Conservation (phyloP, 2,113 vertebrate genomes). For the Agapornis roseicollis region DNA sequence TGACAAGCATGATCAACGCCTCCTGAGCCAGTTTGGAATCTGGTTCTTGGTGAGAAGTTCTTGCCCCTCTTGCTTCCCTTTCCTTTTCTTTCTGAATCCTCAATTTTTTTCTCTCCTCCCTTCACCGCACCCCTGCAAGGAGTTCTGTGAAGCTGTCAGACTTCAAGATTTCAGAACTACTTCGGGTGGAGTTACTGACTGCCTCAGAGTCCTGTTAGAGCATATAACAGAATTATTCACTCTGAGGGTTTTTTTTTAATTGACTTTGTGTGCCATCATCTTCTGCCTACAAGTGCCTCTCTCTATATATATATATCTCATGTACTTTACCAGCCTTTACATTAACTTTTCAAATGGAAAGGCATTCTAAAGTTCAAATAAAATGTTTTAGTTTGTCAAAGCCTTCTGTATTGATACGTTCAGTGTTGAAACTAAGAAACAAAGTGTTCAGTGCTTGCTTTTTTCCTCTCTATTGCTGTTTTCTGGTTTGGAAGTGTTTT, state of each 20-base stretch:
- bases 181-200: not conserved
- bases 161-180: not conserved
- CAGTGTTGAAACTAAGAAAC: not conserved
- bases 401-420: not conserved
- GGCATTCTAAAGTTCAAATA: not conserved
- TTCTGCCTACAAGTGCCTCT: not conserved
- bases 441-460: not conserved
- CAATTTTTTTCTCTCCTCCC: not conserved
- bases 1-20: slow-evolving; percentile 95
- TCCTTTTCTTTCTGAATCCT: not conserved
- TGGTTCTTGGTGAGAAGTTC: slow-evolving; percentile 91
- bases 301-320: not conserved
- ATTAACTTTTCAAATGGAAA: not conserved
- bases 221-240: not conserved
- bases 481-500: not conserved
- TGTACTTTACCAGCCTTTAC: not conserved
- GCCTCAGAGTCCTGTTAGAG: not conserved
- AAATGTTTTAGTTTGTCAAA: not conserved
- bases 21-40: slow-evolving; percentile 98
- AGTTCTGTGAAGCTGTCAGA: not conserved
- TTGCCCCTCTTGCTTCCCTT: not conserved
- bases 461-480: not conserved
- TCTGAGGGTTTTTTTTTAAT: not conserved
- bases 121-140: not conserved
- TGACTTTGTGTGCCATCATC: not conserved